Evolutionary conservation across 2,113 vertebrate genomes (phyloP).

Genomic region (Eclectus roratus): DNA sequence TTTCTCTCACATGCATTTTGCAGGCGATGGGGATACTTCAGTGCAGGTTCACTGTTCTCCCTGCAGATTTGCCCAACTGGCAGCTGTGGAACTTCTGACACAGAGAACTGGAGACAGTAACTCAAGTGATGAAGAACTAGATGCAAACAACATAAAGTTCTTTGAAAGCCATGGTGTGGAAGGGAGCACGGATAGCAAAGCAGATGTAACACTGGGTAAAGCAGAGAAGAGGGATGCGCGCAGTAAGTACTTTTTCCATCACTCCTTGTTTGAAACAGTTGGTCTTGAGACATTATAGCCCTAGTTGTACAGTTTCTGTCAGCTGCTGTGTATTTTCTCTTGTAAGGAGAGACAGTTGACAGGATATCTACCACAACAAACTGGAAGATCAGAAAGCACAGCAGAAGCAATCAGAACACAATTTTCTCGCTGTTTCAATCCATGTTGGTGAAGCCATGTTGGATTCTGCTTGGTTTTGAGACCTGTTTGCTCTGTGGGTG

Average conservation of each 20-base stretch:
- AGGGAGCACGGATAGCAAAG: slow-evolving; percentile 75
- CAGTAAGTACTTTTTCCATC: slow-evolving; percentile 65
- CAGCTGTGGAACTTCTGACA: slow-evolving; percentile 73
- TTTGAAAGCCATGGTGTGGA: slow-evolving; percentile 76
- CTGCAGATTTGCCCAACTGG: slow-evolving; percentile 75
- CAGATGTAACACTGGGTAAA: slow-evolving; percentile 58
- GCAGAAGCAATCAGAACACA: not conserved
- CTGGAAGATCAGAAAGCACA: not conserved
- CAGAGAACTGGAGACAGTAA: slow-evolving; percentile 53
- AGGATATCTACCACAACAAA: not conserved
- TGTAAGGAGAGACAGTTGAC: not conserved
- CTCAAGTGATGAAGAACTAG: slow-evolving; percentile 67
- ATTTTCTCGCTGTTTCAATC: not conserved
- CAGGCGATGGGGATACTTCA: not conserved
- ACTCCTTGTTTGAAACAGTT: not conserved
- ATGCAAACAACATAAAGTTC: slow-evolving; percentile 55
- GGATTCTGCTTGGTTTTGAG: not conserved
- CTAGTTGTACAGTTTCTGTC: not conserved
- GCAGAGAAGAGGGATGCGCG: slow-evolving; percentile 67
- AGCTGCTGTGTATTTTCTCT: not conserved
- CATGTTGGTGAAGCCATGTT: not conserved
- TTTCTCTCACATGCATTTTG: not conserved
- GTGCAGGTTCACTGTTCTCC: not conserved
- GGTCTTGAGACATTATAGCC: not conserved
- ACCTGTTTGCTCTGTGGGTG: not conserved